Evolutionary conservation across 2,113 vertebrate genomes (phyloP).

Genomic region (Ophiodon elongatus): DNA sequence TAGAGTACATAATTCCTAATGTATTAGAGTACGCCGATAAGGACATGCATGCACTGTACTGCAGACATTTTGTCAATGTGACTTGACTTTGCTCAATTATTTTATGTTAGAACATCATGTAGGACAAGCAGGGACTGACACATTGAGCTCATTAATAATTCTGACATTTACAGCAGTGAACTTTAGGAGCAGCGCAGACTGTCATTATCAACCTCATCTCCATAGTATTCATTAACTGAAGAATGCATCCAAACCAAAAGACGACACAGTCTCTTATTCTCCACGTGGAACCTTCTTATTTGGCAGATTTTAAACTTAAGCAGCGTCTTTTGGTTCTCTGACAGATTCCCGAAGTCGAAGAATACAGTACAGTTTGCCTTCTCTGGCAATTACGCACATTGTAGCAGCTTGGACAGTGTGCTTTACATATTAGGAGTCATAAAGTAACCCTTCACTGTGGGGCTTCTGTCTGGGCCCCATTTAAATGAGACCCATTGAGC

Average conservation of each 20-base stretch:
- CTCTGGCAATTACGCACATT: constrained; percentile 55
- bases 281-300: constrained; percentile 26
- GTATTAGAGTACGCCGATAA: constrained; percentile 13
- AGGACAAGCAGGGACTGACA: constrained; percentile 31
- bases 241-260: constrained; percentile 60
- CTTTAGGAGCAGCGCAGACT: constrained; percentile 52
- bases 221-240: constrained; percentile 57
- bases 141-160: constrained; percentile 54
- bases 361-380: constrained; percentile 35
- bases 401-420: constrained; percentile 61
- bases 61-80: constrained; percentile 16
- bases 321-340: constrained; percentile 38
- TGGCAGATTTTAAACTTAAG: constrained; percentile 47
- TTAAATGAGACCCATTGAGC: constrained; percentile 84
- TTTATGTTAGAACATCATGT: constrained; percentile 48
- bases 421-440: constrained; percentile 74
- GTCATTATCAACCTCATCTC: constrained; percentile 67
- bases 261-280: constrained; percentile 32
- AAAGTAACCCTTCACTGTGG: constrained; percentile 75
- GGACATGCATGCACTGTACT: background rate
- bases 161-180: constrained; percentile 76
- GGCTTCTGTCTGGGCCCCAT: constrained; percentile 80
- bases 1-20: constrained; percentile 11
- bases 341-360: constrained; percentile 43
- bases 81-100: constrained; percentile 43